phyloP scores from a whole-genome alignment of 2,888 invertebrate species.

The Mythimna pallens region DNA sequence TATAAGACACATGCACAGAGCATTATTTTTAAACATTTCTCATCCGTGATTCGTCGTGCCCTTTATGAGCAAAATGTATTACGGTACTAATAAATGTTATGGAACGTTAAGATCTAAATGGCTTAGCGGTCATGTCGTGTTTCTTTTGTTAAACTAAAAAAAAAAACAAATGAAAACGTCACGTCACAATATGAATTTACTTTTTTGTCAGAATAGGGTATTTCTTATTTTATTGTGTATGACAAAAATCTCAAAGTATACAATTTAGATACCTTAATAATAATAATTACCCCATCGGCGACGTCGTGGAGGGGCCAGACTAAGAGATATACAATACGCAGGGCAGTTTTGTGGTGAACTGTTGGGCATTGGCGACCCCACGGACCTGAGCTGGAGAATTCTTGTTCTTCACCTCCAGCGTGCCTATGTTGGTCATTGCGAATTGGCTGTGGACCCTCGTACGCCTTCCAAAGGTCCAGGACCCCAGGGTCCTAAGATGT shows the following conservation, averaged over 20 bases:
- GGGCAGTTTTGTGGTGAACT: too few relatives aligned
- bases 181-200: not conserved
- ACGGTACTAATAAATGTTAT: constrained; percentile 40
- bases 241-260: not conserved
- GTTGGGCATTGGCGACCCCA: too few relatives aligned
- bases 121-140: not conserved
- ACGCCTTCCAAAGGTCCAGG: too few relatives aligned
- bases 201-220: not conserved
- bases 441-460: too few relatives aligned
- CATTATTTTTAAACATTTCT: constrained; percentile 40
- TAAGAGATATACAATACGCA: too few relatives aligned
- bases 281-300: too few relatives aligned
- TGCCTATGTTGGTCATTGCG: too few relatives aligned
- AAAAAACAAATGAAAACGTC: not conserved
- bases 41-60: constrained; percentile 24
- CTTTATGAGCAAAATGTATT: constrained; percentile 42
- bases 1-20: constrained; percentile 14
- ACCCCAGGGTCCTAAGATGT: too few relatives aligned
- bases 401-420: too few relatives aligned
- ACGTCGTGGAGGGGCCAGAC: too few relatives aligned
- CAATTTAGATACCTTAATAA: too few relatives aligned
- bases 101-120: constrained; percentile 32
- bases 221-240: not conserved
- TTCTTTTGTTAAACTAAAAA: constrained; percentile 13
- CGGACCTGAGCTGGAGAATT: too few relatives aligned